phyloP scores from a whole-genome alignment of 1,140 invertebrate species.

The Oncopodura yosiiana region DNA sequence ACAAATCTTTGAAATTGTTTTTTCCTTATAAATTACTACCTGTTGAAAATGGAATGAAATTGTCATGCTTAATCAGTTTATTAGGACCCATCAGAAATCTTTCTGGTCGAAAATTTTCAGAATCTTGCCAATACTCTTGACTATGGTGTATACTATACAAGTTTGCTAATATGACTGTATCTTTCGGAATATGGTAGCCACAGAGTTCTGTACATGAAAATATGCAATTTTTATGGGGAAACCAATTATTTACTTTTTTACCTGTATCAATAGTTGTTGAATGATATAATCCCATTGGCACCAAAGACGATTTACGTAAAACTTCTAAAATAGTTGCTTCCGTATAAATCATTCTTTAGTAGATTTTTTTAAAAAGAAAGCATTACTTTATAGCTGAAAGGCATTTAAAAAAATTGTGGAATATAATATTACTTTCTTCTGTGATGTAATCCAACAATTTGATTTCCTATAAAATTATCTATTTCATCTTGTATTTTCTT shows the following conservation, averaged over 20 bases:
- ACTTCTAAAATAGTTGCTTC: slow-evolving; percentile 67
- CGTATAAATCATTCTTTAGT: slow-evolving; percentile 70
- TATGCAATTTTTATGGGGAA: background rate
- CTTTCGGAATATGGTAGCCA: slow-evolving; percentile 44
- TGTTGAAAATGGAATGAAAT: slow-evolving; percentile 32
- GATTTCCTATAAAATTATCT: slow-evolving; percentile 59
- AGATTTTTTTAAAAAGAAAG: background rate
- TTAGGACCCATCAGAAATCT: slow-evolving; percentile 58
- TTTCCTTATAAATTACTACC: slow-evolving; percentile 8
- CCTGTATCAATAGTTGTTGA: slow-evolving; percentile 53
- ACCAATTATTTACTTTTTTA: slow-evolving; percentile 41
- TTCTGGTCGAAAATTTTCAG: slow-evolving; percentile 64
- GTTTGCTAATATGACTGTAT: slow-evolving; percentile 74
- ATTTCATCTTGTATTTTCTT: slow-evolving; percentile 68
- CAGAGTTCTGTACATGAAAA: slow-evolving; percentile 18
- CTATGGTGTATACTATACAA: slow-evolving; percentile 64
- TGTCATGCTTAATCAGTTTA: slow-evolving; percentile 52
- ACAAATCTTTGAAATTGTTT: background rate
- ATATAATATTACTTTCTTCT: slow-evolving; percentile 50
- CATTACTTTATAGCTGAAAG: no score
- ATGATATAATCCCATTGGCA: slow-evolving; percentile 68
- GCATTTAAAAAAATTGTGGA: background rate
- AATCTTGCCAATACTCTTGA: slow-evolving; percentile 56
- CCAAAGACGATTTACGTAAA: slow-evolving; percentile 63
- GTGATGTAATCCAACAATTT: slow-evolving; percentile 57